Percentiles rank a stretch among this genome's conserved stretches.
These are phyloP conservation scores for Calyptommatus sinebrachiatus DNA, from an alignment of 2,113 vertebrate genomes.

Conservation along the genomic window DNA sequence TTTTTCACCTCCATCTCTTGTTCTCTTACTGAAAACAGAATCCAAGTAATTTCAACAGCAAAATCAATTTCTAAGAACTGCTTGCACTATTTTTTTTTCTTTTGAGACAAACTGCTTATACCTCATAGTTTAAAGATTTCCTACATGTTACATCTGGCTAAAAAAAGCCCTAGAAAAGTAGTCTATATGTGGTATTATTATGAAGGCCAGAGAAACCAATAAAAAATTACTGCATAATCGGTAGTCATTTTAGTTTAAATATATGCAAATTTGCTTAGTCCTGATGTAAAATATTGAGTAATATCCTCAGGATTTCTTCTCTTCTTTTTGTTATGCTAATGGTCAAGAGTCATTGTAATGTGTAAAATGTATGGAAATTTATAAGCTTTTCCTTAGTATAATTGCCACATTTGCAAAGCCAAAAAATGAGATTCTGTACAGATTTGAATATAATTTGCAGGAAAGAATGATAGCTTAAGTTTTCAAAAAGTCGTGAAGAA, in stretches of 20 bases:
- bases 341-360: constrained; percentile 47
- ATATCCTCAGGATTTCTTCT: constrained; percentile 31
- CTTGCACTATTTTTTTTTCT: background rate
- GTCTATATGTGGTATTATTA: constrained; percentile 25
- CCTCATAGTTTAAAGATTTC: constrained; percentile 45
- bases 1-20: background rate
- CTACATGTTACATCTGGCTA: constrained; percentile 45
- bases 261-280: constrained; percentile 51
- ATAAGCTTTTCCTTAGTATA: constrained; percentile 48
- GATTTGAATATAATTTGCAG: constrained; percentile 46
- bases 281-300: constrained; percentile 45
- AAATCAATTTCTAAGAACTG: background rate
- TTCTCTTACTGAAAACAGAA: background rate
- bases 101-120: constrained; percentile 15
- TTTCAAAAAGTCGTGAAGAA: constrained; percentile 4
- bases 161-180: constrained; percentile 36
- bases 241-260: constrained; percentile 35
- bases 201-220: constrained; percentile 30
- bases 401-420: constrained; percentile 50
- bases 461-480: constrained; percentile 35
- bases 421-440: constrained; percentile 18
- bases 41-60: background rate
- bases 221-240: constrained; percentile 52
- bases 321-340: constrained; percentile 52
- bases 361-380: constrained; percentile 53